Base-by-base conservation (phyloP, 2,888 invertebrate species). In the Amorpha juglandis region DNA sequence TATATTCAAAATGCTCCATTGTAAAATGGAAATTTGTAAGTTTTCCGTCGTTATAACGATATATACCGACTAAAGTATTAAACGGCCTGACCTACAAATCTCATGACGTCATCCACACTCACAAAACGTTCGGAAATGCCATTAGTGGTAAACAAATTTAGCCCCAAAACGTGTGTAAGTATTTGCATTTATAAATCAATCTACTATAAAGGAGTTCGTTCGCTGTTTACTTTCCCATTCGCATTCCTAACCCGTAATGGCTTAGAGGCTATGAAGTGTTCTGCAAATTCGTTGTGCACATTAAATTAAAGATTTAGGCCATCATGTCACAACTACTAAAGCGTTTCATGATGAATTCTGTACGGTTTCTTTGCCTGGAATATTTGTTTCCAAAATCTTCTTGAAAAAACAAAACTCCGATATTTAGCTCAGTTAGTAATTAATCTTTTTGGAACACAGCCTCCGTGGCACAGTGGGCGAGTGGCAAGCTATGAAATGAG, bases 101-200 rank as follows among this genome's bases (percentile, higher is more conserved):
- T 27, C 45, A 19, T 45, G 47, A 47, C 55, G 55, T 50, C 48
- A 65, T 19, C 35, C 58, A 58, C 64, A 65, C 64, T 35, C 42
- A 47, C 42, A 35, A 65, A 65, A 64, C 48, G 48, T 35, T 14
- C 53, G 33, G 33, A 63, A 35, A 55, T 53, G 55, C 35, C 47
- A 64, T 64, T 47, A 65, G 45, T 35, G 64, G 64, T 58, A 65
- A 65, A 65, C 58, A 65, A 65, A 58, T 65, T 58, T 65, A 42
- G 47, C 55, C 64, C 33, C 48, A 65, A 35, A 58, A 65, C 58
- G 58, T 19, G 58, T 55, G 35, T 53, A 55, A 58, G 42, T 58
- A 42, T 58, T 58, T 42, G 58, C 58, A 42, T 58, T 58, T 42
- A 58, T 58, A 58, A 58, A 58, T 58, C 58, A 58, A 58, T 58